A percentile compares a stretch with the other conserved stretches of the same genome.
phyloP scores from a whole-genome alignment of 2,888 invertebrate species.

The Cataglyphis cursor region DNA sequence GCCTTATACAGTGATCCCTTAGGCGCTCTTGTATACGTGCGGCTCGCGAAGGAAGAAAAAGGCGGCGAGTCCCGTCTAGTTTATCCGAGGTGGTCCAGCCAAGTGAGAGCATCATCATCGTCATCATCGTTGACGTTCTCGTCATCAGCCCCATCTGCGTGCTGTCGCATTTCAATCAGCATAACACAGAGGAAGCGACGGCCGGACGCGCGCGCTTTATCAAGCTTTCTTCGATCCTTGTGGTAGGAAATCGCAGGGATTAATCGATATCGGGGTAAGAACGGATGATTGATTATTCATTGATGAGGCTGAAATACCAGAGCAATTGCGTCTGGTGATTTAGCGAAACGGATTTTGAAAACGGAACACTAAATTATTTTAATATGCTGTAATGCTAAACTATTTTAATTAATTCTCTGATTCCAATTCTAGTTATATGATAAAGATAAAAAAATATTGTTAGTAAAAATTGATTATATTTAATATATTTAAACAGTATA shows the following conservation, averaged over 20 bases:
- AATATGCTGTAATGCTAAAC: not conserved
- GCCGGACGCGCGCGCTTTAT: conserved; percentile 47
- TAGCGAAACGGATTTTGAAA: not conserved
- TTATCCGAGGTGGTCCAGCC: conserved; percentile 42
- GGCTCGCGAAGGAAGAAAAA: conserved; percentile 45
- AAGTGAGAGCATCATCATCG: conserved; percentile 36
- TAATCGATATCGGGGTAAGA: conserved; percentile 45
- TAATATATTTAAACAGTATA: not conserved
- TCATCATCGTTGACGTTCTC: conserved; percentile 30
- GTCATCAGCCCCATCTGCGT: conserved; percentile 51
- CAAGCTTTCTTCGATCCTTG: conserved; percentile 41
- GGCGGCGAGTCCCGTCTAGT: conserved; percentile 3
- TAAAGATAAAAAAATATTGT: not conserved
- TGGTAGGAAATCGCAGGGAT: conserved; percentile 1
- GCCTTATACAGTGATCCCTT: conserved; percentile 45
- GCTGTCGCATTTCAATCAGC: conserved; percentile 56
- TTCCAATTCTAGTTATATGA: not conserved
- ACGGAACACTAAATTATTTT: not conserved
- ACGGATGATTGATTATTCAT: not conserved
- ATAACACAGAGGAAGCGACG: conserved; percentile 30
- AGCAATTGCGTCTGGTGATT: not conserved
- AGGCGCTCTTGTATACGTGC: conserved; percentile 43
- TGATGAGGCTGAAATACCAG: not conserved
- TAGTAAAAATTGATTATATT: not conserved
- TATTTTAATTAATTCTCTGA: not conserved